Conservation (phyloP, 2,888 invertebrate genomes). For the Parthenolecanium corni region DNA sequence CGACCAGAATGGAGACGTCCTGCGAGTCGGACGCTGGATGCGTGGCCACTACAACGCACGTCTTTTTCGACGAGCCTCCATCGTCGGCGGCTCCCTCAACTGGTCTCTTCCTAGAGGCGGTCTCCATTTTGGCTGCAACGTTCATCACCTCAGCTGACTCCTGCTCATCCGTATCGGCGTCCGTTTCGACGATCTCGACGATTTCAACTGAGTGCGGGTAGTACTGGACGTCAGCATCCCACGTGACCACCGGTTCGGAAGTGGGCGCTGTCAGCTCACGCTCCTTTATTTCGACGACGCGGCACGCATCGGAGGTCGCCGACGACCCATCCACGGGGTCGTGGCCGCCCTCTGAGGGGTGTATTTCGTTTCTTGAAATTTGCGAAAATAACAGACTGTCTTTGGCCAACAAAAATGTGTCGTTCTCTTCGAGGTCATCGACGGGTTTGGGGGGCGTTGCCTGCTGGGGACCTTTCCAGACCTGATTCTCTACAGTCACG, state of each 20-base stretch:
- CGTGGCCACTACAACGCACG: too few relatives aligned
- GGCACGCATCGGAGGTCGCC: constrained; percentile 16
- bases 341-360: not conserved
- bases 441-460: constrained; percentile 33
- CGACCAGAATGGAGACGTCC: not conserved
- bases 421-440: constrained; percentile 34
- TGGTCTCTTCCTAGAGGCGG: not conserved
- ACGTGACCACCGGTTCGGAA: constrained; percentile 38
- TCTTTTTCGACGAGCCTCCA: not conserved
- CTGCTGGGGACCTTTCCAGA: constrained; percentile 29
- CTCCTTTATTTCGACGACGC: constrained; percentile 55
- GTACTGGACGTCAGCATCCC: constrained; percentile 37
- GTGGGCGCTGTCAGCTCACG: constrained; percentile 55
- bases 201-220: constrained; percentile 40
- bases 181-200: constrained; percentile 41
- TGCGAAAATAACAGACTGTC: constrained; percentile 58
- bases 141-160: not conserved
- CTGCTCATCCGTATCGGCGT: not conserved
- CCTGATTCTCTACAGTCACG: not conserved
- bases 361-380: constrained; percentile 44
- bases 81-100: not conserved
- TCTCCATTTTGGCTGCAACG: not conserved
- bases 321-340: constrained; percentile 9
- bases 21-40: too few relatives aligned
- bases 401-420: constrained; percentile 51